These are phyloP conservation scores for Schlechtendalia chinensis DNA, from an alignment of 1,140 invertebrate genomes.

Conservation along the genomic window DNA sequence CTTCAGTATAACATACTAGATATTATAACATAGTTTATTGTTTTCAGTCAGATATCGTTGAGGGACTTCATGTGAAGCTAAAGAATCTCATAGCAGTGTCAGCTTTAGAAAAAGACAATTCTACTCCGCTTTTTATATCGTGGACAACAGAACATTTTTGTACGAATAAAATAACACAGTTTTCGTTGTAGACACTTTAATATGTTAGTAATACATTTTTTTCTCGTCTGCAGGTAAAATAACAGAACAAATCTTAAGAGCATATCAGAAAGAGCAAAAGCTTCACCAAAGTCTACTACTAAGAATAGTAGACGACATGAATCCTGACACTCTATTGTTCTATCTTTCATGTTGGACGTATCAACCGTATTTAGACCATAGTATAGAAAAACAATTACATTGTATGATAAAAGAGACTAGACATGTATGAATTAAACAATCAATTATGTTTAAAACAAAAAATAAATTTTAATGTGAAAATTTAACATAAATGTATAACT, in stretches of 20 bases:
- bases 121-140: conserved; percentile 35
- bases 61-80: neutral
- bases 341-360: conserved; percentile 46
- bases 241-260: neutral
- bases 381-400: conserved; percentile 33
- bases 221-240: conserved; percentile 21
- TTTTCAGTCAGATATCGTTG: neutral
- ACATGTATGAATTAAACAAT: conserved; percentile 28
- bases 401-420: conserved; percentile 43
- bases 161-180: neutral
- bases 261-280: conserved; percentile 22
- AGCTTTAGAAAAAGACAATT: conserved; percentile 29
- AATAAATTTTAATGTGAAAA: neutral
- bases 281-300: conserved; percentile 26
- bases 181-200: neutral
- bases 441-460: neutral
- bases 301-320: conserved; percentile 8
- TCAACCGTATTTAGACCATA: conserved; percentile 34
- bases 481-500: neutral
- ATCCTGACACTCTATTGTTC: conserved; percentile 20
- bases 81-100: conserved; percentile 1
- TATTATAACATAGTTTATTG: neutral
- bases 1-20: neutral
- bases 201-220: neutral
- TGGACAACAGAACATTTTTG: conserved; percentile 41